A percentile compares a stretch with the other conserved stretches of the same genome.
phyloP scores from a whole-genome alignment of 2,888 invertebrate genomes.

The Apotomis betuletana region DNA sequence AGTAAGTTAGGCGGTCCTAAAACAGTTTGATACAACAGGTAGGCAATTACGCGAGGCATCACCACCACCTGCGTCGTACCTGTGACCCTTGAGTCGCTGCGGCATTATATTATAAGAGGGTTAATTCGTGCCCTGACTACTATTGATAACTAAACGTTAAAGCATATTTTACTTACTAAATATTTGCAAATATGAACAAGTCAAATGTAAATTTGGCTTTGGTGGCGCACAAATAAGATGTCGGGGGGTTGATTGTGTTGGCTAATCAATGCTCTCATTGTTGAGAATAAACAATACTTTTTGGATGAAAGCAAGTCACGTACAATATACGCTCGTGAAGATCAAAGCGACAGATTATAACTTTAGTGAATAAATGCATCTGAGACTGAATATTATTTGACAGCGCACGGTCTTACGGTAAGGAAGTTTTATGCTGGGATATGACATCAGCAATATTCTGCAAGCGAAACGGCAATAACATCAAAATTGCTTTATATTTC shows the following conservation, averaged over 20 bases:
- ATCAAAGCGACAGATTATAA: constrained; percentile 25
- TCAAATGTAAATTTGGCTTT: constrained; percentile 8
- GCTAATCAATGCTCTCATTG: not conserved
- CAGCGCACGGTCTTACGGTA: constrained; percentile 47
- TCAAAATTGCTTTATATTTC: constrained; percentile 46
- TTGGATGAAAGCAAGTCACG: not conserved
- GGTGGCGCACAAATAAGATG: not conserved
- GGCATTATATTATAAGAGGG: constrained; percentile 1
- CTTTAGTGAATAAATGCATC: constrained; percentile 51
- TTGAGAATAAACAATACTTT: not conserved
- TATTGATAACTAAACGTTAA: not conserved
- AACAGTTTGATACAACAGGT: constrained; percentile 8
- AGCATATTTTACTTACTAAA: not conserved
- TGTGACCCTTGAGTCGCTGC: constrained; percentile 6
- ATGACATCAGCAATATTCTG: constrained; percentile 54
- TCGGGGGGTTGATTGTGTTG: not conserved
- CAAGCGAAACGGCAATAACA: constrained; percentile 50
- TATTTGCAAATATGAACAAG: not conserved
- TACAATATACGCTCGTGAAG: constrained; percentile 14
- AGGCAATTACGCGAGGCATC: constrained; percentile 23
- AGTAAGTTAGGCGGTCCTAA: not conserved
- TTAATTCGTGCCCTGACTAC: constrained; percentile 6
- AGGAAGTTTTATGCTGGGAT: constrained; percentile 55
- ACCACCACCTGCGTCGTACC: constrained; percentile 31
- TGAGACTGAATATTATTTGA: constrained; percentile 56